Evolutionary conservation across 2,888 invertebrate species (phyloP).

Genomic region (Meiosimyza platycephala): DNA sequence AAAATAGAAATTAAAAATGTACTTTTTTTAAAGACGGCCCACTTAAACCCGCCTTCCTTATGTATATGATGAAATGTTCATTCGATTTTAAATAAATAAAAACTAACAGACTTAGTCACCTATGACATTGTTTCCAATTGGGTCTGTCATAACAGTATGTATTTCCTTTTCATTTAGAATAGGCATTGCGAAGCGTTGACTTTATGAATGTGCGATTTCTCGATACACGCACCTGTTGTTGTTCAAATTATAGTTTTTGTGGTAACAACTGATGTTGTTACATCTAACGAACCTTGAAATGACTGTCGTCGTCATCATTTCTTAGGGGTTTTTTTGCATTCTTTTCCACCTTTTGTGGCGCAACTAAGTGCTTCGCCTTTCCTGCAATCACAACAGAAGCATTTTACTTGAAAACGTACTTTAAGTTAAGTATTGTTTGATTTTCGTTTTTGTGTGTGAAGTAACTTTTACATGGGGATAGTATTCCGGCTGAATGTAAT

Average conservation of each 20-base stretch:
- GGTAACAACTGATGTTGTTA: constrained; percentile 42
- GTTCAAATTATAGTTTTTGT: not conserved
- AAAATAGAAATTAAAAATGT: no score
- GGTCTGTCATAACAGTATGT: not conserved
- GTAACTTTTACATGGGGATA: no score
- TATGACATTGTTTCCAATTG: no score
- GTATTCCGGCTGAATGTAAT: no score
- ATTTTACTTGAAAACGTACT: constrained; percentile 8
- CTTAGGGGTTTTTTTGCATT: constrained; percentile 10
- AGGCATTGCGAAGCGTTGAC: constrained; percentile 2
- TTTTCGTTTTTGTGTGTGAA: no score
- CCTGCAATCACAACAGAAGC: not conserved
- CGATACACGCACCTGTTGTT: constrained; percentile 20
- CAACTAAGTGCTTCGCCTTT: constrained; percentile 23
- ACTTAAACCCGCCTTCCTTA: accelerated
- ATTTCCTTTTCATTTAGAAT: constrained; percentile 15
- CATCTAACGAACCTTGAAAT: constrained; percentile 66
- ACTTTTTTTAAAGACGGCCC: no score
- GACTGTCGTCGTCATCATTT: constrained; percentile 63
- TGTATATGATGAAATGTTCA: no score
- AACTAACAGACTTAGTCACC: no score
- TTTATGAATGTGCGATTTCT: constrained; percentile 11
- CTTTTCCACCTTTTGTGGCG: constrained; percentile 16
- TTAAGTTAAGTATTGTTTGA: not conserved
- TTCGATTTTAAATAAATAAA: no score